A percentile compares a stretch with the other conserved stretches of the same genome.
Conservation (phyloP, 2,888 invertebrate genomes). For the Ganaspis brasiliensis region DNA sequence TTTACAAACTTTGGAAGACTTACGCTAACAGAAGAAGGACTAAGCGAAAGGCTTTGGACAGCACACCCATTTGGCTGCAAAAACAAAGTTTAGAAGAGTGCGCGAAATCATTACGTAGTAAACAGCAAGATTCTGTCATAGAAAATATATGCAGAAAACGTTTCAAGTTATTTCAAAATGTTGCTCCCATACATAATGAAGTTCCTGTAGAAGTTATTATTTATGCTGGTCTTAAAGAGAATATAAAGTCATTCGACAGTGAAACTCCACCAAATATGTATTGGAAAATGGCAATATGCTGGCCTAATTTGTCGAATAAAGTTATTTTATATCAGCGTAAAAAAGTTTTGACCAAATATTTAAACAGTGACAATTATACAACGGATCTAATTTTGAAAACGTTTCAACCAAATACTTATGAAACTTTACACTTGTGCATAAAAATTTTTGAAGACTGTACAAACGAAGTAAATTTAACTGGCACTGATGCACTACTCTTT, state of each 20-base stretch:
- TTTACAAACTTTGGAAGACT: slow-evolving; percentile 81
- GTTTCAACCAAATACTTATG: slow-evolving; percentile 71
- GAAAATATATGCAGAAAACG: slow-evolving; percentile 80
- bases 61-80: slow-evolving; percentile 83
- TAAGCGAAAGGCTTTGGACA: slow-evolving; percentile 82
- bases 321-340: slow-evolving; percentile 81
- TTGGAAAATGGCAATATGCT: slow-evolving; percentile 85
- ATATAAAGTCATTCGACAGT: slow-evolving; percentile 79
- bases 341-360: slow-evolving; percentile 81
- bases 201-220: slow-evolving; percentile 81
- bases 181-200: slow-evolving; percentile 10
- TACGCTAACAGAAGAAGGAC: slow-evolving; percentile 79
- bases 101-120: slow-evolving; percentile 80
- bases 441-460: slow-evolving; percentile 71
- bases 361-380: slow-evolving; percentile 78
- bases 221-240: slow-evolving; percentile 82
- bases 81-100: slow-evolving; percentile 77
- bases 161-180: slow-evolving; percentile 60
- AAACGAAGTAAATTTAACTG: slow-evolving; percentile 66
- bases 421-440: slow-evolving; percentile 74
- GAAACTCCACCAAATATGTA: slow-evolving; percentile 81
- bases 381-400: slow-evolving; percentile 71
- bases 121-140: slow-evolving; percentile 80
- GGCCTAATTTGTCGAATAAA: slow-evolving; percentile 82
- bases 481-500: slow-evolving; percentile 75